These are phyloP conservation scores for Antechinus flavipes DNA, from an alignment of 2,113 vertebrate species.

Conservation along the genomic window DNA sequence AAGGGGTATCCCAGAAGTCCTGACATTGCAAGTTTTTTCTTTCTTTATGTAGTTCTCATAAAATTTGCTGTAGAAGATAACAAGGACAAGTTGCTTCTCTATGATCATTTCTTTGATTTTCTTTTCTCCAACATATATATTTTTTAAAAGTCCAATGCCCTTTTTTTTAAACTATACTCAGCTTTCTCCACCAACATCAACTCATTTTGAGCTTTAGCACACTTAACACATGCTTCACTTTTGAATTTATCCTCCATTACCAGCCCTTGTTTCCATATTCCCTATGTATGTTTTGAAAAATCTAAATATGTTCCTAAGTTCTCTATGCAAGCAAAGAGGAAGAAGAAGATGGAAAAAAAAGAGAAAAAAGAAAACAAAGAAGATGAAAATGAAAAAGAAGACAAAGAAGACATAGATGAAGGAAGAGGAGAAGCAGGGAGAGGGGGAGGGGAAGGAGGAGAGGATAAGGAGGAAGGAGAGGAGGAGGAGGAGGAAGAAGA, in stretches of 20 bases:
- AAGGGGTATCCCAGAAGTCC: neutral
- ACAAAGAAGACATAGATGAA: too few relatives aligned
- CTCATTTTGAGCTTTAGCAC: neutral
- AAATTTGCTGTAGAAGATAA: neutral
- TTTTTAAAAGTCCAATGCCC: neutral
- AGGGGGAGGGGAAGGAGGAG: too few relatives aligned
- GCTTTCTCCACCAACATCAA: neutral
- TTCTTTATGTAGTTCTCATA: neutral
- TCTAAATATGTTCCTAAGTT: neutral
- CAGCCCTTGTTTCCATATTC: neutral
- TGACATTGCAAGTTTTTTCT: neutral
- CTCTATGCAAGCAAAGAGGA: neutral
- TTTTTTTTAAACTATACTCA: neutral
- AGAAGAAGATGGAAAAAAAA: neutral
- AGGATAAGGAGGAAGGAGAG: too few relatives aligned
- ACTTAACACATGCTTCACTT: neutral
- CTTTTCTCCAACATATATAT: neutral
- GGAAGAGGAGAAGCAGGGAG: too few relatives aligned
- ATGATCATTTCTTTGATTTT: neutral
- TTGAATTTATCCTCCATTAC: neutral
- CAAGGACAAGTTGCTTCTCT: neutral
- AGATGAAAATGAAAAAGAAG: too few relatives aligned
- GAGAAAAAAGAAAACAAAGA: too few relatives aligned
- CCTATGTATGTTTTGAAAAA: neutral
- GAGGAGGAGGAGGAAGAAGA: too few relatives aligned